Evolutionary conservation across 2,888 invertebrate genomes (phyloP).

Genomic region (Bimastos eiseni): DNA sequence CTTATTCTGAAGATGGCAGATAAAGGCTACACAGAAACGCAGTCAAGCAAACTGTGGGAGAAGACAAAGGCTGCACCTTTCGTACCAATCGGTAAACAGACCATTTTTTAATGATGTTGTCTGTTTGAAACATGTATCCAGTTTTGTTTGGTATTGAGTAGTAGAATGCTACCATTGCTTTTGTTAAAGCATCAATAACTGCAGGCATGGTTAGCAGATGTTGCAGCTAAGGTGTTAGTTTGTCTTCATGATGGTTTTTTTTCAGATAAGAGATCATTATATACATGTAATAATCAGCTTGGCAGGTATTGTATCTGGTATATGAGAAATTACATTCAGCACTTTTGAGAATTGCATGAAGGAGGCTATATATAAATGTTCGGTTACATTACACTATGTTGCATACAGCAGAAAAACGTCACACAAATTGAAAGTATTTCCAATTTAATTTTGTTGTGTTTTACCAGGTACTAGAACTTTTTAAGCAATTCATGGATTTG

Average conservation of each 20-base stretch:
- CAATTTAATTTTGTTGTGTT: background rate
- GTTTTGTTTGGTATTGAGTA: background rate
- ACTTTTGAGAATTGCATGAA: no score
- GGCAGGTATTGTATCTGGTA: no score
- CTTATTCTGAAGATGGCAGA: background rate
- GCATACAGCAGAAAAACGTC: background rate
- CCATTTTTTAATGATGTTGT: background rate
- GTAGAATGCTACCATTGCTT: no score
- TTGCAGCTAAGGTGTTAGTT: no score
- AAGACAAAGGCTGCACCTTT: constrained; percentile 39
- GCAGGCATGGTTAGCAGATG: no score
- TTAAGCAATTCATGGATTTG: background rate
- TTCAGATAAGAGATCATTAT: no score
- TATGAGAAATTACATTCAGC: no score
- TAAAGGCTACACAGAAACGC: background rate
- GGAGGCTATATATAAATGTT: no score
- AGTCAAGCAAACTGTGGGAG: constrained; percentile 26
- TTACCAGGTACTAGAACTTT: background rate
- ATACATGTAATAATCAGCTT: no score
- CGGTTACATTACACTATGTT: background rate
- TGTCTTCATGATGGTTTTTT: no score
- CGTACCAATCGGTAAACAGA: constrained; percentile 40
- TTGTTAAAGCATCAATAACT: no score
- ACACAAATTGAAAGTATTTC: background rate
- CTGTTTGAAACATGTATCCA: background rate